Base-by-base conservation (phyloP, 2,888 invertebrate genomes). In the Bimastos eiseni region DNA sequence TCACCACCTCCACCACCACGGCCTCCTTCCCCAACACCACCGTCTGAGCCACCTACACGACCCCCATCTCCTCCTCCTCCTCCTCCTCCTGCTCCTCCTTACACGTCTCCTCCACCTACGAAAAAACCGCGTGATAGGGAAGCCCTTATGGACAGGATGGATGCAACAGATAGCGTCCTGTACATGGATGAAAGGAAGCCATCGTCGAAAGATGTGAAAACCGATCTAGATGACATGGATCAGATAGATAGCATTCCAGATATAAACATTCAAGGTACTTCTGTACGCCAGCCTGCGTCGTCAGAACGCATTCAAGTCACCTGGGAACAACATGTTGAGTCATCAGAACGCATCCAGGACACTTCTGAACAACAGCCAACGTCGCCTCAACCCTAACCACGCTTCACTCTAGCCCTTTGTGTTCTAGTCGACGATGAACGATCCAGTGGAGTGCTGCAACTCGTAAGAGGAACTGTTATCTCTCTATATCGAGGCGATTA, bases 261-360 rank as follows among this genome's bases (percentile, higher is more conserved):
- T 70, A 89, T 89, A 34, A 70, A 55, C 89, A 89, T 83, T 41
- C 33, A 55, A 37, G 70, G 89, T 89, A 89, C 91, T n/a, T 90
- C 91, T 11, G 34, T 34, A 41, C 8, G 15, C 36, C 83, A 49
- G 84, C 49, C 41, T 15, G 13, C 88, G 41, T 37, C 88, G 37
- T 11, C 2, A 44, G 13, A 44, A 44, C 44, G 13, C 44, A 15
- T 44, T 19, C 44, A 44, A 19, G 44, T 1, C 17, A 17, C 17
- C 17, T 44, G 15, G 44, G 19, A 44, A 19, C 15, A 44, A 6
- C 44, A 44, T 2, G 19, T 6, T 15, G 15, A 11, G 11, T 15
- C 44, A 2, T 15, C 44, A 44, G 44, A 44, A 44, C 44, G 13
- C 44, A 44, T 44, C 44, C 44, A 44, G 44, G 44, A 36, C 55